Percentiles rank a stretch among this genome's conserved stretches.
phyloP scores from a whole-genome alignment of 2,113 vertebrate genomes.

The Hippotragus niger region DNA sequence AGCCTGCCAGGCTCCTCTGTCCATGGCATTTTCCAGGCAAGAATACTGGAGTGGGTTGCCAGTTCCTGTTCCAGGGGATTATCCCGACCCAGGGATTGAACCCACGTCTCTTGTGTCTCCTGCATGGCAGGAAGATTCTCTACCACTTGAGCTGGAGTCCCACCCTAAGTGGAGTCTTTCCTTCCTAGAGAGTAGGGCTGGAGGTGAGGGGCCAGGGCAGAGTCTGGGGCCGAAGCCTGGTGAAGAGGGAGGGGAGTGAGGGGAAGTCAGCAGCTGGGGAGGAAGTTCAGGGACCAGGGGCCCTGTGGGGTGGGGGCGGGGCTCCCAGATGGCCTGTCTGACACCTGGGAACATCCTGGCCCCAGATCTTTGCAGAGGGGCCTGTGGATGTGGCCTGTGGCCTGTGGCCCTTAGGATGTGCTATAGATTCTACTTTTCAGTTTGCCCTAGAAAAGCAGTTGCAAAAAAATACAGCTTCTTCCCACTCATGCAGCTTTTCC shows the following conservation, averaged over 20 bases:
- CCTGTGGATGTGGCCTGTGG: neutral
- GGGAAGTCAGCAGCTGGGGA: neutral
- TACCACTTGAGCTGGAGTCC: neutral
- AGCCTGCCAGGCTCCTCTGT: neutral
- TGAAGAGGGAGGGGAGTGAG: neutral
- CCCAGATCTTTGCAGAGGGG: neutral
- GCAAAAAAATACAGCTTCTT: neutral
- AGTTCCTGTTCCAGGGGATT: neutral
- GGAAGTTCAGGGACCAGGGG: neutral
- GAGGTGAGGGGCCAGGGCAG: neutral
- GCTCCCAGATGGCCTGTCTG: neutral
- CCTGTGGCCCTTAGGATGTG: neutral
- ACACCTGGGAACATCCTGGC: neutral
- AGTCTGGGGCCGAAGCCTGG: neutral
- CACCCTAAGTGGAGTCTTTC: neutral
- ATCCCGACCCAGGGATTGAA: neutral
- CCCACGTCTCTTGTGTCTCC: neutral
- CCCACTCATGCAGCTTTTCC: neutral
- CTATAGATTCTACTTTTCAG: neutral
- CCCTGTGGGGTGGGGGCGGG: fast-evolving
- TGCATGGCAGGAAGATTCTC: neutral
- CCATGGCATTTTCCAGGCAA: neutral
- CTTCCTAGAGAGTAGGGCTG: neutral
- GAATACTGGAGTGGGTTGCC: neutral
- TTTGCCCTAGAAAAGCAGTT: neutral